Conservation (phyloP, 2,797 vertebrate genomes). For the Buceros bicornis region DNA sequence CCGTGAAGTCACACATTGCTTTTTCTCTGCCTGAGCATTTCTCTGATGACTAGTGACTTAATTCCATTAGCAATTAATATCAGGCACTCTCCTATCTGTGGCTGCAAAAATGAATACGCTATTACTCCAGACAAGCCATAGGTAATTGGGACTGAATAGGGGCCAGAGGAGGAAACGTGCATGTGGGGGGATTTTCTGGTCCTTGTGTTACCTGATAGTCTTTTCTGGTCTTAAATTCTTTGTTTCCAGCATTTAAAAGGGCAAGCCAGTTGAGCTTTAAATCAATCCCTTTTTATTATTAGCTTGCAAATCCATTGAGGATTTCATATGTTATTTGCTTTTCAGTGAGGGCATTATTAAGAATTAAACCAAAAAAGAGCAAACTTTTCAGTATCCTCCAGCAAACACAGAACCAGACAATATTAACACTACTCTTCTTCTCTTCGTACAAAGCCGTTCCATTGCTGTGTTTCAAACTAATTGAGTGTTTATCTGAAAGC, state of each 20-base stretch:
- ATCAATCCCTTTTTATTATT: background rate
- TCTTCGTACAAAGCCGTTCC: conserved; percentile 5
- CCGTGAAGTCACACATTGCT: background rate
- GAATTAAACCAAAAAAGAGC: background rate
- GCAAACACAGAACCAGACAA: background rate
- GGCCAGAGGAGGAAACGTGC: fast-evolving
- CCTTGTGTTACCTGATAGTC: background rate
- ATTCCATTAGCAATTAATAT: background rate
- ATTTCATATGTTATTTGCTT: background rate
- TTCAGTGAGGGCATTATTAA: background rate
- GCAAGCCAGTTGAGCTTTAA: background rate
- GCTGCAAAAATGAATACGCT: background rate
- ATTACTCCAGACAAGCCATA: background rate
- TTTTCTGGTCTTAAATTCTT: background rate
- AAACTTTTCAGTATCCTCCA: background rate
- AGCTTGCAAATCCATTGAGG: background rate
- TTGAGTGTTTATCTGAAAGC: conserved; percentile 55
- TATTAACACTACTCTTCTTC: background rate
- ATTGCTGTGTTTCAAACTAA: conserved; percentile 14
- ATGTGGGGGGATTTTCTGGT: background rate
- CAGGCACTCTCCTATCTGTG: background rate
- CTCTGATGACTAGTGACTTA: conserved; percentile 7
- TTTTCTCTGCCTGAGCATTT: background rate
- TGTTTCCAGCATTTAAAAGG: background rate
- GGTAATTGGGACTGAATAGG: background rate